Evolutionary conservation across 2,888 invertebrate genomes (phyloP), one percentile per base, ranked within the genome.

Genomic region (Lymantria dispar): DNA sequence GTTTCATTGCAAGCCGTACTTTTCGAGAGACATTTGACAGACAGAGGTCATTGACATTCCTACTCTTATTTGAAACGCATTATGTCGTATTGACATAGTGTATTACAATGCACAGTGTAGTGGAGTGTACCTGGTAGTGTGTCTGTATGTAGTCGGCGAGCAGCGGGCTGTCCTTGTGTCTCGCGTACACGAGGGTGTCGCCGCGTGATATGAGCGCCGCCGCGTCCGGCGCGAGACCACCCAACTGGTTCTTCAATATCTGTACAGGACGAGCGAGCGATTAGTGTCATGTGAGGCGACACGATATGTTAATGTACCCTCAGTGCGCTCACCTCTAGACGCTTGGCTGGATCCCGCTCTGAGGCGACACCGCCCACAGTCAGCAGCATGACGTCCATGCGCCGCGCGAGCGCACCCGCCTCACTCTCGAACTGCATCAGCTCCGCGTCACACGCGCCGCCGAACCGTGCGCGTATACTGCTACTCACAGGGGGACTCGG

Each of bases 121-220:
- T n/a, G n/a, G n/a, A n/a, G n/a, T n/a, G 8, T 38, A 76, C 80
- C 75, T 93, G 94, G 68, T 86, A 89, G 56, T 88, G 91, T 40
- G 85, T 87, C 67, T 92, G 93, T 52, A 94, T 82, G 67, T 87
- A 88, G 52, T 92, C 92, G 0, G 94, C 94, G n/a, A 93, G 85
- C 38, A 78, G 76, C 15, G 94, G 93, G 71, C 92, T 86, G 22
- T 76, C 72, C 56, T 74, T 78, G 78, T 95, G 95, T n/a, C 93
- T 93, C 39, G 92, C 93, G 78, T 95, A 93, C 29, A 96, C 94
- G 41, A 96, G 86, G 51, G 94, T 94, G 80, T 96, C 96, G 0
- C 96, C 96, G 72, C 94, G 94, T 13, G 96, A 95, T 60, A 96
- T 96, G 33, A 96, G 86, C 51, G 94, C 93, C 7, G 96, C 96